phyloP scores from a whole-genome alignment of 2,113 vertebrate species.

The Coturnix japonica region DNA sequence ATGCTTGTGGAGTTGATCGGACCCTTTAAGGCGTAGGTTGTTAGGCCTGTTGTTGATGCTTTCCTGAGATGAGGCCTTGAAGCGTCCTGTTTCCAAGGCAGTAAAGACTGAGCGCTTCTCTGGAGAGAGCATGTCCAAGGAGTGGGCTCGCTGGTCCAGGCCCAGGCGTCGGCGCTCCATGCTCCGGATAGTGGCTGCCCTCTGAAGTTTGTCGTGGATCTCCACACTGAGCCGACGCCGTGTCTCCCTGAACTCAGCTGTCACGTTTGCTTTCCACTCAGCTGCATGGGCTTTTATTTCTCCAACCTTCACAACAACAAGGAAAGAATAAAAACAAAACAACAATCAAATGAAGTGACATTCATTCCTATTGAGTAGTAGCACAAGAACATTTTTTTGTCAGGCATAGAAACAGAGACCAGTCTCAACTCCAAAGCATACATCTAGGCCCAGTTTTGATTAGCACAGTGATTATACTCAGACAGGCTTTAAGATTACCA shows the following conservation, averaged over 20 bases:
- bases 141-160: constrained; percentile 94
- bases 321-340: not conserved
- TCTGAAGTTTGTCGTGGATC: constrained; percentile 96
- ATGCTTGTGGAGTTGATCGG: constrained; percentile 83
- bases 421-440: not conserved
- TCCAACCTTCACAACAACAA: constrained; percentile 82
- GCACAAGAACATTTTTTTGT: not conserved
- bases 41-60: constrained; percentile 95
- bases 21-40: constrained; percentile 89
- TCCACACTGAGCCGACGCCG: constrained; percentile 92
- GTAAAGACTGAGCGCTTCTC: constrained; percentile 94
- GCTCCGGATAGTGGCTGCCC: constrained; percentile 95
- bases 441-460: not conserved
- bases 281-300: constrained; percentile 95
- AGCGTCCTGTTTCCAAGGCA: constrained; percentile 88
- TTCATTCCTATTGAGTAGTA: not conserved
- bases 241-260: constrained; percentile 94
- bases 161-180: constrained; percentile 96
- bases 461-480: not conserved
- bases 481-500: not conserved
- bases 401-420: not conserved
- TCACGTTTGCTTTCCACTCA: constrained; percentile 97
- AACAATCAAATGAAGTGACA: not conserved
- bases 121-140: constrained; percentile 95
- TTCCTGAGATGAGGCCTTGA: constrained; percentile 96